A percentile compares a stretch with the other conserved stretches of the same genome.
These are phyloP conservation scores for Gallinago stenura DNA, from an alignment of 2,797 vertebrate genomes.

Conservation along the genomic window DNA sequence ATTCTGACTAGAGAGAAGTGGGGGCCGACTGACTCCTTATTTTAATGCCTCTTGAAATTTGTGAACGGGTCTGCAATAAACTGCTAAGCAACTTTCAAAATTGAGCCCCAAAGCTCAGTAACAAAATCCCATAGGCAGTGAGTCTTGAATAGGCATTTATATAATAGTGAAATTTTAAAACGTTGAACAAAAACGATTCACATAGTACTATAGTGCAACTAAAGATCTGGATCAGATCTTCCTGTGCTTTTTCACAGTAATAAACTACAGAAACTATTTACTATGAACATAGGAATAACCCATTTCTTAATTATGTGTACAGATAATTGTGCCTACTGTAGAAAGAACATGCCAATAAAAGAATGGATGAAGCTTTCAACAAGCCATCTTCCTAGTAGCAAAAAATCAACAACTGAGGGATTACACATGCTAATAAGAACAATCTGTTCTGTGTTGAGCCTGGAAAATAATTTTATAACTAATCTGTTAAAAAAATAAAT, in stretches of 20 bases:
- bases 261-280: neutral
- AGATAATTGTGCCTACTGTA: neutral
- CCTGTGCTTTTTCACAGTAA: neutral
- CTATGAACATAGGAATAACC: neutral
- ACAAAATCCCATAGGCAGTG: neutral
- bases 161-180: neutral
- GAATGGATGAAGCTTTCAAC: neutral
- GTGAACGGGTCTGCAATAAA: neutral
- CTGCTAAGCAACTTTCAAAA: neutral
- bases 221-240: neutral
- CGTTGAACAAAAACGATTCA: accelerated
- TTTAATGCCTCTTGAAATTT: neutral
- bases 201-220: neutral
- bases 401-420: neutral
- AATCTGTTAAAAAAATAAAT: neutral
- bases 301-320: neutral
- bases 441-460: neutral
- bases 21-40: neutral
- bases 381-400: neutral
- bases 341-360: neutral
- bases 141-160: neutral
- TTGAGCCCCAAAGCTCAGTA: neutral
- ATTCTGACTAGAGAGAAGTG: neutral
- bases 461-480: neutral
- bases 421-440: neutral